Evolutionary conservation across 2,888 invertebrate genomes (phyloP), one percentile per base, ranked within the genome.

Genomic region (Steinernema scapterisci): DNA sequence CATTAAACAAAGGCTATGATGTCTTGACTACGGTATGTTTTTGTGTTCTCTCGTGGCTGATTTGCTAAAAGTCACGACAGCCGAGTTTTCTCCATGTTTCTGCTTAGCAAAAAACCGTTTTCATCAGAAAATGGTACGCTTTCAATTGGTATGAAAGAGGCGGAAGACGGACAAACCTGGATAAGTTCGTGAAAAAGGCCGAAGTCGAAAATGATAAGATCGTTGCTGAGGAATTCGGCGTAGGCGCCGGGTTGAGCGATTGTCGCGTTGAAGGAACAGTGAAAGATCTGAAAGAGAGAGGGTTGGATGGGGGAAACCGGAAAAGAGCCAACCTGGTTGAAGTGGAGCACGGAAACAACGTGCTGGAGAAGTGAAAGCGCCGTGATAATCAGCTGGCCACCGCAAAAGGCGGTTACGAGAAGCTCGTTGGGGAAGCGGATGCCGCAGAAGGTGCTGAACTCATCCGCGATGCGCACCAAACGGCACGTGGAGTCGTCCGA

Each of bases 151-250:
- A n/a, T n/a, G n/a, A n/a, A n/a, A 48, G 48, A 48, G 48, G 48
- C 16, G 48, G 13, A 38, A 9, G 38, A 38, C 76, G 71, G 38
- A 38, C 76, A 70, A 63, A 82, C 83, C 72, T 81, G 77, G 54
- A 84, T 82, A 21, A 84, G 73, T 70, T 81, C 81, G 73, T 83
- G 82, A 73, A 85, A 84, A 3, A 84, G 78, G 9, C 83, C 83
- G 74, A 83, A 83, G 72, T 84, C 83, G 77, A 83, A 84, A 70
- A 84, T 83, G 70, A 84, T 83, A 73, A 84, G 78, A 73, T 85
- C 85, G 71, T 79, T 76, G 3, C 77, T 74, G 27, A 85, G 79
- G 56, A 84, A 83, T 21, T 78, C 74, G 38, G 78, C 78, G 16
- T 80, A 76, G n/a, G 76, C 76, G 27, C 25, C 27, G 3, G 27